Base-by-base conservation (phyloP, 2,888 invertebrate genomes). In the Drosophila paranaensis region DNA sequence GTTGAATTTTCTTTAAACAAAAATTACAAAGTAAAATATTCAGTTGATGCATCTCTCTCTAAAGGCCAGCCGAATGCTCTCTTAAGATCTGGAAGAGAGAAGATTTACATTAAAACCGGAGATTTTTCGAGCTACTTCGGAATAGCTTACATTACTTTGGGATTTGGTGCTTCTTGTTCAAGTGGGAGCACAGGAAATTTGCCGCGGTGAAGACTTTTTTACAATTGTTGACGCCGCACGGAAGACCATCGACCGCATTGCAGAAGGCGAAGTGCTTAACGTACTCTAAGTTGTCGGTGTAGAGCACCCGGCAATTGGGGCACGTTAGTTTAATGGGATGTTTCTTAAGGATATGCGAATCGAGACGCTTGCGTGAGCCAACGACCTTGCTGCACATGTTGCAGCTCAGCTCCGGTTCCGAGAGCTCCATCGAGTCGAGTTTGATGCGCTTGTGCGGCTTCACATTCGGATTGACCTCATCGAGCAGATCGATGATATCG, bases 371-470 rank as follows among this genome's bases (percentile, higher is more conserved):
- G 11, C 70, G 74, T 0, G 88, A 56, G 1, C 13, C 13, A 0
- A 68, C 42, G 2, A 42, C 42, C 20, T 89, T 84, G 39, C 50
- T 64, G 40, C 84, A 84, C 5, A 68, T n/a, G 25, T 8, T 16
- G 63, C 84, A 84, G 57, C 42, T 84, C 0, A 87, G 16, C 3
- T 67, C 64, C 2, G 76, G 42, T 0, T 67, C 76, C 9, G 54
- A 40, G 3, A 30, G 42, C 1, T 33, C 25, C 3, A 35, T 10
- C 6, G 72, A 72, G 1, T 68, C 56, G 8, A 82, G 51, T 11
- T 67, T 54, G 6, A 42, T 37, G n/a, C 82, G 79, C 13, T 85
- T 89, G 50, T 89, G 70, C 0, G 83, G 83, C 20, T 60, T 50
- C 0, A 85, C 88, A 46, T 82, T 42, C 0, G 13, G n/a, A 40